These are phyloP conservation scores for Aspidoscelis tigris DNA, from an alignment of 2,113 vertebrate genomes.

Conservation along the genomic window DNA sequence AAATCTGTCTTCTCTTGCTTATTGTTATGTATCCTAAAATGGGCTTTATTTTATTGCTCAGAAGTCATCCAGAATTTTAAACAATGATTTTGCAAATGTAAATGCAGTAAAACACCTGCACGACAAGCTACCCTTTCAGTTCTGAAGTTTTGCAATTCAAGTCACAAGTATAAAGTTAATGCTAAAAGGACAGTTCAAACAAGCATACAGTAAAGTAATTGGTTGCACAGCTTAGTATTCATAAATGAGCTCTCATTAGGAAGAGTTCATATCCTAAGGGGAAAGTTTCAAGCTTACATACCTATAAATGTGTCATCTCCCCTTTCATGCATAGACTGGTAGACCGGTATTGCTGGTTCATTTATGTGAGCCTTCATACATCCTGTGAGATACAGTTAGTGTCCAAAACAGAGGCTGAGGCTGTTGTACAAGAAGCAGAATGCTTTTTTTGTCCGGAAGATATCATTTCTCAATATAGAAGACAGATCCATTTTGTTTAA, in stretches of 20 bases:
- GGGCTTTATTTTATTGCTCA: not conserved
- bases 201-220: not conserved
- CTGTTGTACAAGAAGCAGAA: not conserved
- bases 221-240: not conserved
- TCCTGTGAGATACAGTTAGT: not conserved
- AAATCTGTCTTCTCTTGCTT: not conserved
- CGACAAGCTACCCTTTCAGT: not conserved
- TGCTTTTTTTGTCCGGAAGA: not conserved
- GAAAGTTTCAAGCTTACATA: not conserved
- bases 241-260: not conserved
- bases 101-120: not conserved
- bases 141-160: not conserved
- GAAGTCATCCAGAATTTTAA: not conserved
- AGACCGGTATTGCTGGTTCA: not conserved
- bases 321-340: no score
- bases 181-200: not conserved
- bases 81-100: not conserved
- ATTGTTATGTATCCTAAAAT: not conserved
- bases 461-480: conserved; percentile 3
- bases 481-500: not conserved
- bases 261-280: not conserved
- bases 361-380: not conserved
- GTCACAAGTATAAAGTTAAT: not conserved
- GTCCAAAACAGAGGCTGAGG: not conserved
- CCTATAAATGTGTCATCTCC: not conserved